A percentile compares a stretch with the other conserved stretches of the same genome.
Evolutionary conservation across 2,888 invertebrate genomes (phyloP).

Genomic region (Phragmatobia fuliginosa): DNA sequence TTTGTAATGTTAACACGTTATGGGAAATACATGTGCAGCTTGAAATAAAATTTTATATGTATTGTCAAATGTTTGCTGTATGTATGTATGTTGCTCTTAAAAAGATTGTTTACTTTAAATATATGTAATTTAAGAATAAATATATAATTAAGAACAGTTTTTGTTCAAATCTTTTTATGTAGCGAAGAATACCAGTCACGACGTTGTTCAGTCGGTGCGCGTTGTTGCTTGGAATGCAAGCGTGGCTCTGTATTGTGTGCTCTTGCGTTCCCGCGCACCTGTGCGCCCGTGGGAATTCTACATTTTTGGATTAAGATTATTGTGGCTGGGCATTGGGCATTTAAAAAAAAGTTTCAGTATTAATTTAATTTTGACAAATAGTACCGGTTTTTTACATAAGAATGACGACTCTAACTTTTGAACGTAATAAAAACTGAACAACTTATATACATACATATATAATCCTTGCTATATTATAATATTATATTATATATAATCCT

Average conservation of each 20-base stretch:
- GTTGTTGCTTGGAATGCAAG: constrained; percentile 61
- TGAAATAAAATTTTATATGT: background rate
- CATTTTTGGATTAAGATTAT: constrained; percentile 50
- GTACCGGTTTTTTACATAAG: background rate
- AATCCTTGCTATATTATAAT: too few species aligned
- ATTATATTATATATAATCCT: too few species aligned
- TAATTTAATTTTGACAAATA: background rate
- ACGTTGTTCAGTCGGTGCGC: constrained; percentile 29
- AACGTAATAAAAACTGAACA: too few species aligned
- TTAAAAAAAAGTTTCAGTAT: background rate
- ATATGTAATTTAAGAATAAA: background rate
- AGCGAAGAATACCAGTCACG: constrained; percentile 59
- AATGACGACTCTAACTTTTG: background rate
- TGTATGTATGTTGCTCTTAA: too few species aligned
- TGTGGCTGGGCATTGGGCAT: constrained; percentile 24
- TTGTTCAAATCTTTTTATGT: constrained; percentile 37
- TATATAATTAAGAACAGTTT: constrained; percentile 24
- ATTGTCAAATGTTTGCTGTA: background rate
- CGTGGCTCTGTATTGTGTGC: constrained; percentile 60
- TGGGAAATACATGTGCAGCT: background rate
- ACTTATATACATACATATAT: too few species aligned
- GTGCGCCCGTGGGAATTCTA: constrained; percentile 66
- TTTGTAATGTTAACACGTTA: background rate
- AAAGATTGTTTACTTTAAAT: too few species aligned
- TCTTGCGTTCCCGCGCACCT: constrained; percentile 55